Conservation (phyloP, 2,888 invertebrate species). For the Cecidostiba fungosa region DNA sequence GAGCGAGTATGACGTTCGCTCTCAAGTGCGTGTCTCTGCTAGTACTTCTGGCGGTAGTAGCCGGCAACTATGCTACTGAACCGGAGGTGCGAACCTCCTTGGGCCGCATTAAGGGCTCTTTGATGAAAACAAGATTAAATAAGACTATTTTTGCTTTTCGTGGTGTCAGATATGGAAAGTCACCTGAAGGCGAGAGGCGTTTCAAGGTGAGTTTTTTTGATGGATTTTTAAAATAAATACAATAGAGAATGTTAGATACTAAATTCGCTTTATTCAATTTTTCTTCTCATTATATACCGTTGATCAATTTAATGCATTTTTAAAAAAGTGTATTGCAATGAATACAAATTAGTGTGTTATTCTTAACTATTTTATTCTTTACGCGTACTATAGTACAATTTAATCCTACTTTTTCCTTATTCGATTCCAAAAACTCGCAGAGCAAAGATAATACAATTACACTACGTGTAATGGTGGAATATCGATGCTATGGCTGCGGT, state of each 20-base stretch:
- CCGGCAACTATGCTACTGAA: background rate
- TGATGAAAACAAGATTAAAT: background rate
- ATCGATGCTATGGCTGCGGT: background rate
- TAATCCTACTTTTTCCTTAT: no score
- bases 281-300: background rate
- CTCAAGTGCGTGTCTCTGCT: background rate
- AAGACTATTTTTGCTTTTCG: background rate
- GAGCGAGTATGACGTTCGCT: background rate
- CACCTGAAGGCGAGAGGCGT: background rate
- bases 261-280: background rate
- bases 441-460: no score
- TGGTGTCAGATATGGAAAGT: background rate
- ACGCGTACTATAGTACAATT: background rate
- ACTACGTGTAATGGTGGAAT: no score
- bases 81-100: background rate
- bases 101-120: background rate
- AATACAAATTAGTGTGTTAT: no score
- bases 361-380: background rate
- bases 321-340: background rate
- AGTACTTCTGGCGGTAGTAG: background rate
- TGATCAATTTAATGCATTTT: background rate
- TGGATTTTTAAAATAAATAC: background rate
- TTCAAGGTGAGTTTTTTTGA: background rate
- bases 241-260: background rate
- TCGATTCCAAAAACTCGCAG: no score